These are phyloP conservation scores for Troides oblongomaculatus DNA, from an alignment of 2,888 invertebrate species.

Conservation along the genomic window DNA sequence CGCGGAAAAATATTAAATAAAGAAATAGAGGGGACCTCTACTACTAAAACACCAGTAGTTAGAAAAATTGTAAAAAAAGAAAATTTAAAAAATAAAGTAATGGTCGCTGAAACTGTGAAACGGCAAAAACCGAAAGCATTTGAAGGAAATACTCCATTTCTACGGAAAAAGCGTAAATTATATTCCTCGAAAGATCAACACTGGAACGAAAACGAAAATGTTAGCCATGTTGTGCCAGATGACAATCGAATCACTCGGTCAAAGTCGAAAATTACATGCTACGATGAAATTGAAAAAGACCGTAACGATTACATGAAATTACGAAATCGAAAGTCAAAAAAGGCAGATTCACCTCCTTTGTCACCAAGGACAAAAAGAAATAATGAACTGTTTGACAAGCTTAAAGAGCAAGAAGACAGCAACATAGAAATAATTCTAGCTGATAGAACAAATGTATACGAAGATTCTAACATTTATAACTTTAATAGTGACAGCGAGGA, in stretches of 20 bases:
- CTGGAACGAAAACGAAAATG: slow-evolving; percentile 35
- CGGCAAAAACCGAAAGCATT: slow-evolving; percentile 11
- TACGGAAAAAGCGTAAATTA: slow-evolving; percentile 59
- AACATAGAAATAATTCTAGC: slow-evolving; percentile 45
- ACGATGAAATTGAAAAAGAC: slow-evolving; percentile 60
- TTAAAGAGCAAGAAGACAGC: slow-evolving; percentile 49
- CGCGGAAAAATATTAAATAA: slow-evolving; percentile 33
- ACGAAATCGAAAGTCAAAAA: slow-evolving; percentile 40
- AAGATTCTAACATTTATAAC: slow-evolving; percentile 51
- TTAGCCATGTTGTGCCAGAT: slow-evolving; percentile 14
- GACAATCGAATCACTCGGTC: slow-evolving; percentile 38
- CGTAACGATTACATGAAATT: slow-evolving; percentile 44
- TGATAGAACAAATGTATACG: slow-evolving; percentile 38
- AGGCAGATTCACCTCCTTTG: slow-evolving; percentile 30
- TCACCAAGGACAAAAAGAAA: slow-evolving; percentile 53
- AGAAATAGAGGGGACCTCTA: slow-evolving; percentile 42
- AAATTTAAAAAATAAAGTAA: slow-evolving; percentile 30
- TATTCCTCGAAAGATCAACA: slow-evolving; percentile 61
- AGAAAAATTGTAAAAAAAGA: slow-evolving; percentile 17
- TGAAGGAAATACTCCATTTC: slow-evolving; percentile 30
- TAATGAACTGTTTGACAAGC: slow-evolving; percentile 56
- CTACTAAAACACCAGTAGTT: slow-evolving; percentile 20
- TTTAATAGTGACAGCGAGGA: slow-evolving; percentile 66
- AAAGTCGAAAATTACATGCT: slow-evolving; percentile 44
- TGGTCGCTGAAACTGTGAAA: slow-evolving; percentile 5